Evolutionary conservation across 2,113 vertebrate species (phyloP), one percentile per base, ranked within the genome.

Genomic region (Leucopsar rothschildi): DNA sequence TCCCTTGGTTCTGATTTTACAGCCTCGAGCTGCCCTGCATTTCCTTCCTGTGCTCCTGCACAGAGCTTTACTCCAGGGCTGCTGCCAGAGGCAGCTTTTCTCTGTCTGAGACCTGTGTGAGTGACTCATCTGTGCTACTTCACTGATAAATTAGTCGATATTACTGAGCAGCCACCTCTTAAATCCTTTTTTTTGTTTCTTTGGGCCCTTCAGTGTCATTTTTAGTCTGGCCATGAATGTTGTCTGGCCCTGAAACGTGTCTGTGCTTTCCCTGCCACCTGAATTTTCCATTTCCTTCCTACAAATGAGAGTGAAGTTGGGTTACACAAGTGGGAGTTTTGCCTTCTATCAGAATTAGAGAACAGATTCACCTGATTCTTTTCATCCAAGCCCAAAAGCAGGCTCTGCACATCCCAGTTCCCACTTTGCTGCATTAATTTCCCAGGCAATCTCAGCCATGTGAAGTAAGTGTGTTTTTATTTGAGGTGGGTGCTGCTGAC

Each of bases 1-100:
- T 8, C 6, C 22, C 1, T 1, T 2, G n/a, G 70, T 25, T 1
- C 20, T 13, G 24, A 3, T 23, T 18, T 19, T 1, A 4, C 6
- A 25, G 29, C 60, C 52, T 17, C 1, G 31, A 10, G 15, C 79
- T 61, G 19, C 68, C 35, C 31, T 3, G 31, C 0, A 35, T 23
- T 15, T 4, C n/a, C n/a, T 12, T 8, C 3, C 80, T 18, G 27
- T 52, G 33, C 28, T 10, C 37, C 71, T 65, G 65, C 73, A 15
- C 31, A 4, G 2, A 47, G 37, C 15, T 17, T 31, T 3, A 2
- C 33, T n/a, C 9, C n/a, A 19, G 56, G 17, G 50, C 49, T 61
- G 35, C 2, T 8, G 49, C 53, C 56, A 25, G 39, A 10, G 40
- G 13, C 11, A 15, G 66, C 75, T 42, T 10, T 45, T 20, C 42